phyloP scores from a whole-genome alignment of 2,797 vertebrate genomes.

The Luscinia megarhynchos region DNA sequence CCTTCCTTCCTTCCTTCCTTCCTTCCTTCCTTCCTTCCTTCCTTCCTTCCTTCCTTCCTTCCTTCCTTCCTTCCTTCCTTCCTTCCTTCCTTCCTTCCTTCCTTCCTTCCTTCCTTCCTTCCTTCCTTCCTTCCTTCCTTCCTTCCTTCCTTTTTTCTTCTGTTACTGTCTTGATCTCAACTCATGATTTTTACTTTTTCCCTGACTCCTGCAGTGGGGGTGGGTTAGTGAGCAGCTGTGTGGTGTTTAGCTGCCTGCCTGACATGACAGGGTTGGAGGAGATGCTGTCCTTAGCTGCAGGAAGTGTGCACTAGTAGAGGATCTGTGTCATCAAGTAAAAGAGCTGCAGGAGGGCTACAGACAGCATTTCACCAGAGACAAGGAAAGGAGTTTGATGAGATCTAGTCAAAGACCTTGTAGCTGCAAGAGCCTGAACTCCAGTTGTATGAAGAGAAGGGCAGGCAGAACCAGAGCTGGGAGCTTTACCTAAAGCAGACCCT shows the following conservation, averaged over 20 bases:
- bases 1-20: not conserved
- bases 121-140: not conserved
- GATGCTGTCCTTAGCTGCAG: not conserved
- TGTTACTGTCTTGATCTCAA: not conserved
- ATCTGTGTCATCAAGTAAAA: not conserved
- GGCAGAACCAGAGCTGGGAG: not conserved
- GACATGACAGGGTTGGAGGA: not conserved
- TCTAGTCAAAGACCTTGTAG: not conserved
- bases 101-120: not conserved
- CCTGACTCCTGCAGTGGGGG: accelerated
- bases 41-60: not conserved
- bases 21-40: not conserved
- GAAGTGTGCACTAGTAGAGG: not conserved
- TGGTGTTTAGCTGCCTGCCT: not conserved
- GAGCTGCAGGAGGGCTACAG: not conserved
- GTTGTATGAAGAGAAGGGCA: not conserved
- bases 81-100: not conserved
- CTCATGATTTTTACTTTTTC: not conserved
- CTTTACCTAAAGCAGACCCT: not conserved
- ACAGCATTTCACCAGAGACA: not conserved
- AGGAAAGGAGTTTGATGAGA: not conserved
- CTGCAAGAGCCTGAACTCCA: not conserved
- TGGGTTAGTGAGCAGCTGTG: not conserved
- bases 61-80: too few species aligned
- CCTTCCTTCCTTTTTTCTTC: too few species aligned